These are phyloP conservation scores for Drosophila percnosoma DNA, from an alignment of 2,888 invertebrate genomes.

Conservation along the genomic window DNA sequence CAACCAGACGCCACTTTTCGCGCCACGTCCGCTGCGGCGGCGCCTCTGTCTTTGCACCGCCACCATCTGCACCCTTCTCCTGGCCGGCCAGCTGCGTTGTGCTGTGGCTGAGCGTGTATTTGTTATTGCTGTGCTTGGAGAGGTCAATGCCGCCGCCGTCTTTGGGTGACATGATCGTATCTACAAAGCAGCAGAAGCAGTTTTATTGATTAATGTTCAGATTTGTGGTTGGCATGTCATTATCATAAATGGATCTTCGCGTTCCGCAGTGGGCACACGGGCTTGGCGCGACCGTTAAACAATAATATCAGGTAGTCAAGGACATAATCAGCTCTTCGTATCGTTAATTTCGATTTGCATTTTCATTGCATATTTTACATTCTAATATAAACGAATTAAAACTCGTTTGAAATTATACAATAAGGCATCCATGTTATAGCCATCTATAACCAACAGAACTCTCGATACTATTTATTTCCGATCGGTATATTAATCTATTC, in stretches of 20 bases:
- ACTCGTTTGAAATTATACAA: not conserved
- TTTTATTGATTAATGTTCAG: not conserved
- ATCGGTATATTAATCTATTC: not conserved
- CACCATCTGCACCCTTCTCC: constrained; percentile 30
- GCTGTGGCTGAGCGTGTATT: constrained; percentile 57
- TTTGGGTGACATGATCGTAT: constrained; percentile 59
- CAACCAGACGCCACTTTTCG: constrained; percentile 85
- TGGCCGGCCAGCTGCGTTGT: constrained; percentile 9
- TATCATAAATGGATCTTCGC: not conserved
- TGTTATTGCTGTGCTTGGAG: constrained; percentile 49
- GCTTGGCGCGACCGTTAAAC: not conserved
- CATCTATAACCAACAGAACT: not conserved
- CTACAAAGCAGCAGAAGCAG: not conserved
- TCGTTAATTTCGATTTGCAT: not conserved
- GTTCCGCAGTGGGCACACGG: not conserved
- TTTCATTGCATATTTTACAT: not conserved
- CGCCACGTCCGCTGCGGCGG: constrained; percentile 71
- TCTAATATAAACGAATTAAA: not conserved
- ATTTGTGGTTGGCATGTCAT: not conserved
- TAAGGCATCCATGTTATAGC: not conserved
- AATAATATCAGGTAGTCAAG: not conserved
- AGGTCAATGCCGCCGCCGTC: constrained; percentile 58
- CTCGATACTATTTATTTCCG: not conserved
- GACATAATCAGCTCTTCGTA: not conserved
- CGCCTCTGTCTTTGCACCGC: constrained; percentile 14